Base-by-base conservation (phyloP, 2,113 vertebrate species). In the Daboia siamensis region DNA sequence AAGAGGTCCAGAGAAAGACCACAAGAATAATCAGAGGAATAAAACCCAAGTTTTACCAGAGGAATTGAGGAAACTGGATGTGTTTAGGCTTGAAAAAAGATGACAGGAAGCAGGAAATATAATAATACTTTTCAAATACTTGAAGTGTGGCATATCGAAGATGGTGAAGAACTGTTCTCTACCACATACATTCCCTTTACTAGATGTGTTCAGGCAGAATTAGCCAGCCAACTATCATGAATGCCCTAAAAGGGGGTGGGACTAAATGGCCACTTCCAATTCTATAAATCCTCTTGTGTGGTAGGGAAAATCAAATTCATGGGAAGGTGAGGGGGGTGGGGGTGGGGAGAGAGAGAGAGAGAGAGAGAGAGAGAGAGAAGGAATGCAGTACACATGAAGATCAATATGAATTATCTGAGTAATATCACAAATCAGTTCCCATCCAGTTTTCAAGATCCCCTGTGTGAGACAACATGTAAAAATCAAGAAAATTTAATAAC, bases 391-490 rank as follows among this genome's bases (percentile, higher is more conserved):
- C 80, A 88, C 0, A 0, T 92, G 90, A 93, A 96, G 94, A 95
- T 96, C 96, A 95, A 93, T 96, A 93, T 91, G 95, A 96, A 96
- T 96, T 94, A 97, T 0, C 29, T 93, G 95, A 94, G 95, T 95
- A 97, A 94, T 92, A 23, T 56, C 23, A 55, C 17, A 54, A 93
- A 93, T 90, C 11, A 1, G 12, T 94, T 93, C 90, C 94, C 91
- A 90, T 91, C 91, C 93, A 0, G 0, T 0, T 0, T 3, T 2
- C 21, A 86, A 93, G 89, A 90, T 88, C 94, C 94, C 93, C 33
- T 51, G 9, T 56, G 90, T 44, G 93, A 59, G 90, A 93, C 1
- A 51, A 92, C 15, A 74, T 94, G 61, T 24, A 96, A 94, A 92
- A 96, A 86, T 90, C 84, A 91, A 93, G 39, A 88, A 94, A 88